Evolutionary conservation across 2,888 invertebrate genomes (phyloP).

Genomic region (Chymomyza caudatula): DNA sequence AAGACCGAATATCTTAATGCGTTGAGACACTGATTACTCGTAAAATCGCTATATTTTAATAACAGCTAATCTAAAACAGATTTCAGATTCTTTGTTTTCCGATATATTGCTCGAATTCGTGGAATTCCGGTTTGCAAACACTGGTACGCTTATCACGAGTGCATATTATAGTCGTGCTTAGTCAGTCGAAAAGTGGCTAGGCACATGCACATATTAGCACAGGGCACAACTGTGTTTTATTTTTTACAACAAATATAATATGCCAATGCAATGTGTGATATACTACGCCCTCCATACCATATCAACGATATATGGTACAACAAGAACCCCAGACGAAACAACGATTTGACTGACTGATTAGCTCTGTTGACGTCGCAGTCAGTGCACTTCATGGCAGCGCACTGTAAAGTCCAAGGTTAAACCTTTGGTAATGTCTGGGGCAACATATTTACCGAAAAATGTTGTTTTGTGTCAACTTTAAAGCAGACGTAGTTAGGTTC

Average conservation of each 20-base stretch:
- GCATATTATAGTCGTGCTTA: background rate
- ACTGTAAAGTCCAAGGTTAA: slow-evolving; percentile 57
- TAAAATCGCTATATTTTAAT: too few species aligned
- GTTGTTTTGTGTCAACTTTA: slow-evolving; percentile 23
- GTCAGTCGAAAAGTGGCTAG: background rate
- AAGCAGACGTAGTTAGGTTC: background rate
- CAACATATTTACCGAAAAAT: slow-evolving; percentile 40
- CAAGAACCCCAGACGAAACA: background rate
- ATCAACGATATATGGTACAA: background rate
- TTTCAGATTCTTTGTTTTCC: too few species aligned
- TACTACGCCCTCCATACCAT: background rate
- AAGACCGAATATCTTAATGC: too few species aligned
- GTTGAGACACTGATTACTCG: too few species aligned
- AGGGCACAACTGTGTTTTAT: background rate
- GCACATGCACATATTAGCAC: background rate
- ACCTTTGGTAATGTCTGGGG: slow-evolving; percentile 40
- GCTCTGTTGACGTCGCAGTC: background rate
- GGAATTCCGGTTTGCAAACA: too few species aligned
- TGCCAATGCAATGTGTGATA: background rate
- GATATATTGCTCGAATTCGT: too few species aligned
- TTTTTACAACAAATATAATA: background rate
- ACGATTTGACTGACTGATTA: slow-evolving; percentile 39
- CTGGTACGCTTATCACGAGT: background rate
- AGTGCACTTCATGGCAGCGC: slow-evolving; percentile 19
- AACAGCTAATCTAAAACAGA: too few species aligned